phyloP scores from a whole-genome alignment of 2,888 invertebrate genomes.

The Scaptomyza cyrtandrae region DNA sequence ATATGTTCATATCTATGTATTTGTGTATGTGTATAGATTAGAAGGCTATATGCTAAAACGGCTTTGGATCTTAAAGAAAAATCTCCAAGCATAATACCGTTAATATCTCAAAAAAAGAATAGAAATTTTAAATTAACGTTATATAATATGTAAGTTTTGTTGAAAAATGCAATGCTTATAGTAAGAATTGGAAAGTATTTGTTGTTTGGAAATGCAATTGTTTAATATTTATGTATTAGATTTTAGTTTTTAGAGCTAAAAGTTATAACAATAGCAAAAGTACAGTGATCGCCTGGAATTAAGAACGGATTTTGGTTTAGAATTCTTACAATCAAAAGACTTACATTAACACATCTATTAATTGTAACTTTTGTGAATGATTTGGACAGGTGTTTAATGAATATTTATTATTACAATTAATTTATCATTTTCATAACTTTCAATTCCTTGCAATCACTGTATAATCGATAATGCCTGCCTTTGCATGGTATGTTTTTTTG shows the following conservation, averaged over 20 bases:
- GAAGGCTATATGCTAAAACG: constrained; percentile 55
- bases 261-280: constrained; percentile 24
- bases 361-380: not conserved
- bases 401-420: not conserved
- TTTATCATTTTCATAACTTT: too few relatives aligned
- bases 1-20: constrained; percentile 46
- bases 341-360: not conserved
- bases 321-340: not conserved
- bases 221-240: constrained; percentile 28
- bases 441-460: constrained; percentile 2
- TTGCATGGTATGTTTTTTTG: constrained; percentile 41
- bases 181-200: constrained; percentile 65
- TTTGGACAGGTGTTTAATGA: not conserved
- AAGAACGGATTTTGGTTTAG: not conserved
- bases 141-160: constrained; percentile 20
- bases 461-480: constrained; percentile 18
- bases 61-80: constrained; percentile 32
- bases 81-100: constrained; percentile 9
- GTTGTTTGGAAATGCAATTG: constrained; percentile 55
- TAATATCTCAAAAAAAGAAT: constrained; percentile 40
- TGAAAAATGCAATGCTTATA: constrained; percentile 71
- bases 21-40: constrained; percentile 44
- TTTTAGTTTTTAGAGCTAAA: constrained; percentile 10
- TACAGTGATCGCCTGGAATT: constrained; percentile 1
- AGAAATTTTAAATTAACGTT: constrained; percentile 18